phyloP scores from a whole-genome alignment of 2,797 vertebrate genomes.

The Chelonia mydas region DNA sequence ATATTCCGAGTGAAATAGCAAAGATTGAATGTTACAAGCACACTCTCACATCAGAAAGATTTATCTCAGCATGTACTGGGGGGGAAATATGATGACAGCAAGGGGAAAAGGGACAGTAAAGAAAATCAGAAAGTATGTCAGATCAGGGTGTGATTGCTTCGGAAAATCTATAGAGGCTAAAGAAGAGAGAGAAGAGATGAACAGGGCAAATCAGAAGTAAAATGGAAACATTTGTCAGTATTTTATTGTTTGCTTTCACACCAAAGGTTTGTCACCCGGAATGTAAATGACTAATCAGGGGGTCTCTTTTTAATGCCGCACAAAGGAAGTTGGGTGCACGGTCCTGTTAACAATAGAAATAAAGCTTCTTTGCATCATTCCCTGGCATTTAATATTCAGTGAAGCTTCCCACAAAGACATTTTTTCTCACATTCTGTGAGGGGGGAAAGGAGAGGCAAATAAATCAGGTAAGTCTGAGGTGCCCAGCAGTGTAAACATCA shows the following conservation, averaged over 20 bases:
- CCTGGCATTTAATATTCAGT: background rate
- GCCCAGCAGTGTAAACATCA: constrained; percentile 8
- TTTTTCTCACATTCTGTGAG: background rate
- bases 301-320: constrained; percentile 15
- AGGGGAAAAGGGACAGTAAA: constrained; percentile 32
- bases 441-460: constrained; percentile 25
- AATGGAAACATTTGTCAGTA: constrained; percentile 45
- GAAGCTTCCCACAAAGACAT: background rate
- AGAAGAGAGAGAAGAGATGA: constrained; percentile 49
- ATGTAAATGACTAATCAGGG: constrained; percentile 38
- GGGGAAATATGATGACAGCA: constrained; percentile 33
- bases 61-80: constrained; percentile 24
- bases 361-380: constrained; percentile 21
- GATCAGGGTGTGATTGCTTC: constrained; percentile 22
- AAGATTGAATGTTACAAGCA: background rate
- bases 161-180: constrained; percentile 25
- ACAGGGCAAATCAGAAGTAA: constrained; percentile 31
- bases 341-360: constrained; percentile 29
- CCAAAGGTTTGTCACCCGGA: constrained; percentile 18
- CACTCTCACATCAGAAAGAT: constrained; percentile 45
- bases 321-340: constrained; percentile 26
- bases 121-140: constrained; percentile 31
- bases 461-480: background rate
- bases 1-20: constrained; percentile 22
- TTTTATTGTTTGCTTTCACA: constrained; percentile 57